Evolutionary conservation across 1,140 invertebrate genomes (phyloP).

Genomic region (Pentalonia nigronervosa): DNA sequence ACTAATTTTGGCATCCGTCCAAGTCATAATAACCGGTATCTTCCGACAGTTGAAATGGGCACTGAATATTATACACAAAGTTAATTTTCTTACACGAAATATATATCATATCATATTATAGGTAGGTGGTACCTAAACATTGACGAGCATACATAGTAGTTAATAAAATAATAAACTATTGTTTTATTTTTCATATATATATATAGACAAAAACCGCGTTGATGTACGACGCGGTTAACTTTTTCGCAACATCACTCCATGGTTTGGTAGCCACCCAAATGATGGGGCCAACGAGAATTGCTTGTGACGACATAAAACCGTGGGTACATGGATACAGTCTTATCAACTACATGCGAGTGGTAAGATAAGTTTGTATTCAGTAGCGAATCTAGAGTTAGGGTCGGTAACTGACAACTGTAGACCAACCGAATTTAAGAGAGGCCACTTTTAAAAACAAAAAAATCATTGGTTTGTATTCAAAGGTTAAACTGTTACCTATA

Average conservation of each 20-base stretch:
- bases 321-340: constrained; percentile 94
- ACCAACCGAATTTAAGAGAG: too few relatives aligned
- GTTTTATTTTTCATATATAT: constrained; percentile 60
- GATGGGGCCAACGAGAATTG: constrained; percentile 88
- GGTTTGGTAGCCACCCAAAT: constrained; percentile 88
- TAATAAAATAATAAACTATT: background rate
- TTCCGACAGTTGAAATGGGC: background rate
- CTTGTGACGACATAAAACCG: constrained; percentile 87
- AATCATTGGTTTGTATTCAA: too few relatives aligned
- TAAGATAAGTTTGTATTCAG: constrained; percentile 66
- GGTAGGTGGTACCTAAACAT: background rate
- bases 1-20: background rate
- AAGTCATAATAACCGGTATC: background rate
- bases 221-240: constrained; percentile 93
- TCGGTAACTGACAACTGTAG: too few relatives aligned
- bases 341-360: constrained; percentile 97
- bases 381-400: too few relatives aligned
- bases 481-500: too few relatives aligned
- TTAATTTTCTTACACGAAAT: background rate
- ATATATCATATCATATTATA: background rate
- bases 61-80: background rate
- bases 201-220: constrained; percentile 90
- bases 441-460: too few relatives aligned
- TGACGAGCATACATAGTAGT: background rate
- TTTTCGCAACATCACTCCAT: constrained; percentile 91